Evolutionary conservation across 2,113 vertebrate species (phyloP), one percentile per base, ranked within the genome.

Genomic region (Gasterosteus nipponicus): DNA sequence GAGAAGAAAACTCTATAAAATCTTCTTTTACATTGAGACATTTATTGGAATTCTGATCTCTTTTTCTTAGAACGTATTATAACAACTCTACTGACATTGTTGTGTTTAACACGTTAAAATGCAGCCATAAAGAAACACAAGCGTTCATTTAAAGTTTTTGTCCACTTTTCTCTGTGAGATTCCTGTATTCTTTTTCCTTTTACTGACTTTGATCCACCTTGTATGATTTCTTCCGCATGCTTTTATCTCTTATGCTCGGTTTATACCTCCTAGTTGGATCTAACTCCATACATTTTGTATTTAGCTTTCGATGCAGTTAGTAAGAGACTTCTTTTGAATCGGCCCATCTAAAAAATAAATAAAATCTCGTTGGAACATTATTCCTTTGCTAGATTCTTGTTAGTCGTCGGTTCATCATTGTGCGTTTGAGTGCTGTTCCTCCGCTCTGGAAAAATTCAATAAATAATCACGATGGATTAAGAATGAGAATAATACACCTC

Each of bases 401-500:
- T 29, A 71, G 60, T 26, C n/a, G 42, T 33, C 8, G 44, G 62
- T 57, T 49, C 14, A 47, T 61, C 33, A 42, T 62, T 31, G 16
- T 42, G 53, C 61, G 15, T 70, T 16, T 62, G 26, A 61, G 35
- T 7, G 11, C 10, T 22, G 15, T 16, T 7, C 7, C 62, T 10
- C 7, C 8, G 63, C 69, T 73, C n/a, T 47, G 56, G 16, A 29
- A 18, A 63, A 54, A 10, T 42, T 31, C 7, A 29, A 46, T 38
- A 35, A 60, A 53, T 80, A 39, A 29, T 80, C 53, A n/a, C 3
- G n/a, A 16, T 1, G 58, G 41, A 54, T 22, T 38, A 5, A 26
- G 12, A 71, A 42, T 14, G 75, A 26, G 33, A 64, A 65, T 49
- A 72, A 60, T 19, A 3, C 10, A 47, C n/a, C 57, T 54, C 46